Evolutionary conservation across 1,140 invertebrate genomes (phyloP), one percentile per base, ranked within the genome.

Genomic region (Oedothorax gibbosus): DNA sequence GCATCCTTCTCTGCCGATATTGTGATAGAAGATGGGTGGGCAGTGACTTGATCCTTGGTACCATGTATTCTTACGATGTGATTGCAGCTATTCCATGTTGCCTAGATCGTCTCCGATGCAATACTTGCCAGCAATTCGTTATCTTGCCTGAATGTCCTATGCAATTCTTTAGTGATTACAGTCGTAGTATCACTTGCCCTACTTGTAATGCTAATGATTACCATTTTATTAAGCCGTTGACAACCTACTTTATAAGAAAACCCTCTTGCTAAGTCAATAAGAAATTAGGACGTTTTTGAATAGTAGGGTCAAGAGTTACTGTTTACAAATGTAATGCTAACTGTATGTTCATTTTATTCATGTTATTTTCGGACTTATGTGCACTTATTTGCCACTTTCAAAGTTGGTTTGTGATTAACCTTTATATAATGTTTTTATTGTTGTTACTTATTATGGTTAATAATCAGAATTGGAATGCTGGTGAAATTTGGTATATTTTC

Each of bases 11-110:
- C 78, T 97, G 96, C 91, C 91, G 92, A 86, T 95, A 94, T 90
- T 99, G 97, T 90, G 93, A 93, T 79, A 93, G 93, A 85, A 94
- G 93, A 81, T 99, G 97, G 97, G 95, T 97, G 89, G 97, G 97
- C 18, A 95, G 95, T 9, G 95, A 95, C 56, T 93, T 99, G 65
- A 95, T 98, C 56, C 91, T 99, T 18, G 97, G 98, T 68, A 98
- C 97, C 75, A 98, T 98, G 96, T 99, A 99, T 90, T 96, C 96
- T 66, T 99, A 98, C 88, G 97, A 99, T 90, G 96, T 99, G 86
- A 99, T 99, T 90, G 97, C 97, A 89, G 97, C 97, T 68, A 96
- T 95, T 91, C 96, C 97, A 15, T 99, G 98, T 89, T 99, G 97
- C 91, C 93, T 94, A 89, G 96, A 98, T 88, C 93, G 97, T 88